Conservation (phyloP, 2,888 invertebrate species). For the Podabrus alpinus region DNA sequence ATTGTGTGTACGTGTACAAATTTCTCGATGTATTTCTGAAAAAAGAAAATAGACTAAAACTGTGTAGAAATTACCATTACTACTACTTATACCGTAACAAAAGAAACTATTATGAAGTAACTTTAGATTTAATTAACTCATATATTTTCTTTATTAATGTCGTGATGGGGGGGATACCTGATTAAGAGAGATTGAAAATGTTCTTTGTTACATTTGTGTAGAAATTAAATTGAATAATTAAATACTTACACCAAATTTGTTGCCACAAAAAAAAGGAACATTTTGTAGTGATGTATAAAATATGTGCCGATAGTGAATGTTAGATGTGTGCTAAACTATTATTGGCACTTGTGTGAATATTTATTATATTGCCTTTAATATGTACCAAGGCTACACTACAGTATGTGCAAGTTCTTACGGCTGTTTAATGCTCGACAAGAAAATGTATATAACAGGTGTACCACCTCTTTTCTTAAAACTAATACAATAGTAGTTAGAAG, state of each 20-base stretch:
- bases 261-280: conserved; percentile 1
- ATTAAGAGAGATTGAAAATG: background rate
- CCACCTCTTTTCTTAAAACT: conserved; percentile 28
- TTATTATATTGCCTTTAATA: conserved; percentile 16
- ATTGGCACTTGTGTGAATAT: conserved; percentile 22
- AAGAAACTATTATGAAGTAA: background rate
- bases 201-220: background rate
- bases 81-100: background rate
- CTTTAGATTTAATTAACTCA: background rate
- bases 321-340: conserved; percentile 16
- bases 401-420: conserved; percentile 18
- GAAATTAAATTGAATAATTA: conserved; percentile 4
- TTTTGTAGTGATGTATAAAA: conserved; percentile 20
- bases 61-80: background rate
- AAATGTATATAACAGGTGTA: conserved; percentile 17
- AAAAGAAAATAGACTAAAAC: background rate
- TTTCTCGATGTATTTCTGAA: background rate
- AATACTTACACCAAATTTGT: conserved; percentile 8
- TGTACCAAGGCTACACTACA: conserved; percentile 17
- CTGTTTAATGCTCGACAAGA: conserved; percentile 12
- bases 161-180: background rate
- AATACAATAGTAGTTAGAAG: conserved; percentile 42
- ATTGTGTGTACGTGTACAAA: background rate
- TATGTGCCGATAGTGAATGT: conserved; percentile 20
- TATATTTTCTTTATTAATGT: background rate